phyloP scores from a whole-genome alignment of 1,140 invertebrate genomes.

The Mya arenaria region DNA sequence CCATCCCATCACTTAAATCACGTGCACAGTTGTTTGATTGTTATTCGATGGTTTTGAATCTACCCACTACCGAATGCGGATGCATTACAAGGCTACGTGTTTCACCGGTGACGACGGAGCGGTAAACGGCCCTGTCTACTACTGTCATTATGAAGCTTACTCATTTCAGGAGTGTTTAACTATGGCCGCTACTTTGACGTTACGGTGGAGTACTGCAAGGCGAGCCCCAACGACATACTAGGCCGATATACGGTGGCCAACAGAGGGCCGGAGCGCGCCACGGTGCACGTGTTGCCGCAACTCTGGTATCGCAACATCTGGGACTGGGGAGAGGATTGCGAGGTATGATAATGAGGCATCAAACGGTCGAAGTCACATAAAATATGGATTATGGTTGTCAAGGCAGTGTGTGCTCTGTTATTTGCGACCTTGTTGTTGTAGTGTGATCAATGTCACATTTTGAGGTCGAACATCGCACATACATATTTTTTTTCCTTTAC shows the following conservation, averaged over 20 bases:
- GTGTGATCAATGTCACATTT: no score
- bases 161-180: constrained; percentile 77
- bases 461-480: no score
- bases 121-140: neutral
- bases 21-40: no score
- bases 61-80: neutral
- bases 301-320: constrained; percentile 81
- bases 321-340: constrained; percentile 77
- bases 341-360: no score
- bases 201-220: constrained; percentile 80
- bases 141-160: no score
- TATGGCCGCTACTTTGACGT: constrained; percentile 80
- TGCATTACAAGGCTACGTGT: neutral
- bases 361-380: no score
- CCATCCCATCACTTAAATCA: no score
- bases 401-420: no score
- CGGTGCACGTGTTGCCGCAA: constrained; percentile 78
- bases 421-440: no score
- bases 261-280: constrained; percentile 69
- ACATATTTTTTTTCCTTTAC: no score
- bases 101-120: neutral
- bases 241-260: constrained; percentile 78
- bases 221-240: constrained; percentile 76
- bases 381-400: no score
- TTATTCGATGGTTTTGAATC: no score